phyloP scores from a whole-genome alignment of 1,140 invertebrate species.

The Musca vetustissima region DNA sequence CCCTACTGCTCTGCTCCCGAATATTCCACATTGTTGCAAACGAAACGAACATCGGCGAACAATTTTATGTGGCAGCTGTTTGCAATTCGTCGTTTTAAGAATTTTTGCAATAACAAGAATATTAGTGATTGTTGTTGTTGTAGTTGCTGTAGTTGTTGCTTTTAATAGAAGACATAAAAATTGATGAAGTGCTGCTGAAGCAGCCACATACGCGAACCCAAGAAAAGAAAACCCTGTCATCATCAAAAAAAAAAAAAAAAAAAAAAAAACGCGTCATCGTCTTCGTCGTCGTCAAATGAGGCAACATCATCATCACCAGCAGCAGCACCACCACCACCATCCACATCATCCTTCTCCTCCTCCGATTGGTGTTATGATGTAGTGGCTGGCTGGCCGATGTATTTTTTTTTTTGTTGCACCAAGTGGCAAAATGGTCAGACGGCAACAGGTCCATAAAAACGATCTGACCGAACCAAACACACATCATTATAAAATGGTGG shows the following conservation, averaged over 20 bases:
- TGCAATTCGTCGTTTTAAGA: conserved; percentile 10
- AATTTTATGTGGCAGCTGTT: conserved; percentile 12
- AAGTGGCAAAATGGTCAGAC: background rate
- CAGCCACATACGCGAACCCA: conserved; percentile 13
- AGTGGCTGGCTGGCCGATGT: too few relatives aligned
- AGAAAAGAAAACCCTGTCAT: too few relatives aligned
- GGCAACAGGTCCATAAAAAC: background rate
- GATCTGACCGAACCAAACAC: too few relatives aligned
- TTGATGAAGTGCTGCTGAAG: conserved; percentile 21
- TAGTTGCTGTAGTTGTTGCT: background rate
- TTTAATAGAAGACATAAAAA: conserved; percentile 8
- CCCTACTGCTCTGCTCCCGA: too few relatives aligned
- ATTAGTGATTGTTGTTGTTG: background rate
- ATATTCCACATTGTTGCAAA: too few relatives aligned
- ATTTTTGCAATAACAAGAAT: conserved; percentile 6
- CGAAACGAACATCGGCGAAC: too few relatives aligned
- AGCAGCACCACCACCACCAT: background rate
- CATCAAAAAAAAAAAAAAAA: too few relatives aligned
- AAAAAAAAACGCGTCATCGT: too few relatives aligned
- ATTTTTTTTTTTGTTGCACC: too few relatives aligned
- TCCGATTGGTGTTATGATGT: background rate
- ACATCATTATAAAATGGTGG: too few relatives aligned
- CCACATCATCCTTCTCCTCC: background rate
- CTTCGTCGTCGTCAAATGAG: too few relatives aligned
- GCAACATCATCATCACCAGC: background rate